Percentiles rank a stretch among this genome's conserved stretches.
These are phyloP conservation scores for Drosophila putrida DNA, from an alignment of 2,888 invertebrate genomes.

Conservation along the genomic window DNA sequence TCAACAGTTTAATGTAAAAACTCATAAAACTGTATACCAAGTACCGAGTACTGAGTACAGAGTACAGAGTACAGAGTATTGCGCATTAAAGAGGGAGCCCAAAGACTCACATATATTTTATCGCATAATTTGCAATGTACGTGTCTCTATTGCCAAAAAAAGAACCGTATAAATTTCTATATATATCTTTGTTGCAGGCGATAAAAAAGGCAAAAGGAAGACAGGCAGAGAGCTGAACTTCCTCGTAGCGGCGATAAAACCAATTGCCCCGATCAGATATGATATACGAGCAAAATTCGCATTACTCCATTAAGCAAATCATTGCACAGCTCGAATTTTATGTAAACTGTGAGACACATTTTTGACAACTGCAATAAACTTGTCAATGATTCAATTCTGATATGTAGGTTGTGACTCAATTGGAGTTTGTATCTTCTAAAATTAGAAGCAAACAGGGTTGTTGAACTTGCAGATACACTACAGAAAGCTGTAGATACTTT, in stretches of 20 bases:
- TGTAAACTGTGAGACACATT: conserved; percentile 10
- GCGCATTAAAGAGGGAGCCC: conserved; percentile 33
- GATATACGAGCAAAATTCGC: conserved; percentile 3
- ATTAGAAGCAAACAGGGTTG: conserved; percentile 1
- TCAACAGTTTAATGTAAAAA: conserved; percentile 54
- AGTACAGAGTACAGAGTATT: conserved; percentile 23
- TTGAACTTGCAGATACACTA: conserved; percentile 6
- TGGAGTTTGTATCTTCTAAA: conserved; percentile 8
- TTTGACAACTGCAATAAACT: conserved; percentile 11
- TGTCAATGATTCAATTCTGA: conserved; percentile 15
- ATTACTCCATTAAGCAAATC: conserved; percentile 23
- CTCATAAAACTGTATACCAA: conserved; percentile 49
- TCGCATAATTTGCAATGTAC: conserved; percentile 73
- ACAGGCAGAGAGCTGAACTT: conserved; percentile 14
- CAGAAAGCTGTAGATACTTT: neutral
- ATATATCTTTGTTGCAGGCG: conserved; percentile 20
- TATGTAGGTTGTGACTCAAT: neutral
- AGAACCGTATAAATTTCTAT: conserved; percentile 3
- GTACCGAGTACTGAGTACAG: conserved; percentile 20
- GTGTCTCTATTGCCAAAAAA: conserved; percentile 57
- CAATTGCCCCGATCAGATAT: conserved; percentile 27
- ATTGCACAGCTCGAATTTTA: conserved; percentile 5
- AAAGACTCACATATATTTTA: conserved; percentile 56
- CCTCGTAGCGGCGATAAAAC: conserved; percentile 30
- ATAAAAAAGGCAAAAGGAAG: conserved; percentile 15